Evolutionary conservation across 35 echinoderm and acorn worm genomes (phyloP), one percentile per base, ranked within the genome.

Genomic region (Heliocidaris tuberculata): DNA sequence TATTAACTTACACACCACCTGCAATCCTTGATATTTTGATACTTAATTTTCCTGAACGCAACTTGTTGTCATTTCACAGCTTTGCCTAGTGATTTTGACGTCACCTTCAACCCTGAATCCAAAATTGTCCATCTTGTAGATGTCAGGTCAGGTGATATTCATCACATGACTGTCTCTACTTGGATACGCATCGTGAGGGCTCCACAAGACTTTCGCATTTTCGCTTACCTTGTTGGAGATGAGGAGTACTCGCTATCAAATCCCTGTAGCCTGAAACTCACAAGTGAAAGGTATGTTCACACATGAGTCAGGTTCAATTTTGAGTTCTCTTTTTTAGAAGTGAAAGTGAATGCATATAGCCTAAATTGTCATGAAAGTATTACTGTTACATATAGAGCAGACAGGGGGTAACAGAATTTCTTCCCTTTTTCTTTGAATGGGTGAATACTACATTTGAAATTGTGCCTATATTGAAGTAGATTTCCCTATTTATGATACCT

Each of bases 241-340:
- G 50, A 59, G 47, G 91, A 52, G 48, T 93, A 93, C 50, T 93
- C 91, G 12, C 50, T 93, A 5, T 93, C 13, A 6, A 93, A 93
- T 93, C 91, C 50, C 47, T 93, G 91, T 48, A 49, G 48, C 11
- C 91, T 93, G 16, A 49, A 93, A 31, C 16, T 93, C 50, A 48
- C 15, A 56, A 59, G 48, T 52, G 30, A 59, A 49, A 93, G 91
- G 91, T 93, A 86, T 86, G 9, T 29, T 29, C 12, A 86, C 85
- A 30, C 21, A 17, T 7, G 31, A 30, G 31, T 19, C 2, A 1
- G 85, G 6, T 86, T 32, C 27, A 13, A 86, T 29, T 29, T 32
- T 0, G 85, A 86, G 31, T 29, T 86, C 2, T 21, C 12, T 7
- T 86, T 7, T 86, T 86, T 8, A 86, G 21, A 86, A 86, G 35